Evolutionary conservation across 2,888 invertebrate genomes (phyloP), one percentile per base, ranked within the genome.

Genomic region (Drosophila rubida): DNA sequence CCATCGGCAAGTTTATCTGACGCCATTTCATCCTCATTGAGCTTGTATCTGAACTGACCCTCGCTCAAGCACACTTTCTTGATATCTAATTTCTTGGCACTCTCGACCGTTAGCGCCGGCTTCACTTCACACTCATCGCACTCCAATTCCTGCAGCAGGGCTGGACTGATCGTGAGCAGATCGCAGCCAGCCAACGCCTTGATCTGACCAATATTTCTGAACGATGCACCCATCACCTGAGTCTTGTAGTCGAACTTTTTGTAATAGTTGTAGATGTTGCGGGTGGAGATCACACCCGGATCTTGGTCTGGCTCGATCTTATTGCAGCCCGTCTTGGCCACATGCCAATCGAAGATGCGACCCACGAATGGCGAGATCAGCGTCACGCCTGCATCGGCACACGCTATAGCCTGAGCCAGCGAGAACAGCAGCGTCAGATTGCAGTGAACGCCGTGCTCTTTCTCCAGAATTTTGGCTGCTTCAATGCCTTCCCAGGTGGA

Each of bases 401-500:
- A 99, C 0, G 99, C 98, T 30, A 98, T 97, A 2, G 99, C 99
- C 94, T 99, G 99, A 55, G 96, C 95, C 90, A 99, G 95, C 27
- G 97, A 97, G 92, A 99, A 99, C 57, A 99, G 92, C 57, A 99
- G 93, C 0, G 99, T 99, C 92, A 99, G 93, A 93, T 99, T 99
- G 92, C 99, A 99, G 90, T 99, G 99, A 69, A 99, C 96, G 49
- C 96, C 96, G 92, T 98, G 95, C 86, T 97, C 94, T 81, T 96
- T 94, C 92, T 99, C 99, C 80, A 99, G 92, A 85, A 96, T 95
- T 90, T 97, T 96, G 16, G 98, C 99, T 37, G 99, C 99, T 93
- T 98, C 97, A 74, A 99, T 98, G 32, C 99, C 99, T 93, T 99
- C 99, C 99, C 99, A 99, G 0, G 99, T 99, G 0, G 99, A 97